Percentiles rank a stretch among this genome's conserved stretches.
Conservation (phyloP, 2,888 invertebrate species). For the Odontocolon sp. region DNA sequence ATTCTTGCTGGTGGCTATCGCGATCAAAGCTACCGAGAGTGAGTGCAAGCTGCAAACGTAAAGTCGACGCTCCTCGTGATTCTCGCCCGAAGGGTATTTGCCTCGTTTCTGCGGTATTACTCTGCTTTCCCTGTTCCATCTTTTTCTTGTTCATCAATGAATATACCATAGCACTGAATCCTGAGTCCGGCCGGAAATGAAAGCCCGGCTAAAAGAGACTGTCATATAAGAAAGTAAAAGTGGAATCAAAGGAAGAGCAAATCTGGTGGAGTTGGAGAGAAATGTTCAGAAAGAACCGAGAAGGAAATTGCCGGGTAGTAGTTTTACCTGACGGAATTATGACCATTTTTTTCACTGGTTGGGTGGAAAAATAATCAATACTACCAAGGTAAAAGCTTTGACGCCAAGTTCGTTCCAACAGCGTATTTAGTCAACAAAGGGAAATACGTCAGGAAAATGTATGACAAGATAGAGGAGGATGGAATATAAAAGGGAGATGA, state of each 20-base stretch:
- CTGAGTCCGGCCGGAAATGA: neutral
- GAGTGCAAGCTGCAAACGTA: slow-evolving; percentile 35
- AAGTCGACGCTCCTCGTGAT: neutral
- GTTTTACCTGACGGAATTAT: too few relatives aligned
- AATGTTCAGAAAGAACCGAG: too few relatives aligned
- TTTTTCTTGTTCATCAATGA: neutral
- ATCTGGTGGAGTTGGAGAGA: too few relatives aligned
- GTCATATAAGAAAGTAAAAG: neutral
- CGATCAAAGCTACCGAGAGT: slow-evolving; percentile 19
- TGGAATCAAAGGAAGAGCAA: neutral
- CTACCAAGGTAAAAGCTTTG: too few relatives aligned
- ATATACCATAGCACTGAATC: neutral
- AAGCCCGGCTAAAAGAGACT: neutral
- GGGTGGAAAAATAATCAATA: neutral
- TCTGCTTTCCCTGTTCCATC: neutral
- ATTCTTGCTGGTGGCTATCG: slow-evolving; percentile 17
- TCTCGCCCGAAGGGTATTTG: slow-evolving; percentile 26
- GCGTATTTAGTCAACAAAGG: too few relatives aligned
- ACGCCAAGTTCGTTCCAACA: too few relatives aligned
- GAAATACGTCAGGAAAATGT: neutral
- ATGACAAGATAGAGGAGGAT: neutral
- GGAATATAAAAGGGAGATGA: neutral
- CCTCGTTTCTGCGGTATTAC: neutral
- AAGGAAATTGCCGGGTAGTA: too few relatives aligned
- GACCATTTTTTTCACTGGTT: neutral